Evolutionary conservation across 1,140 invertebrate genomes (phyloP).

Genomic region (Cherax destructor): DNA sequence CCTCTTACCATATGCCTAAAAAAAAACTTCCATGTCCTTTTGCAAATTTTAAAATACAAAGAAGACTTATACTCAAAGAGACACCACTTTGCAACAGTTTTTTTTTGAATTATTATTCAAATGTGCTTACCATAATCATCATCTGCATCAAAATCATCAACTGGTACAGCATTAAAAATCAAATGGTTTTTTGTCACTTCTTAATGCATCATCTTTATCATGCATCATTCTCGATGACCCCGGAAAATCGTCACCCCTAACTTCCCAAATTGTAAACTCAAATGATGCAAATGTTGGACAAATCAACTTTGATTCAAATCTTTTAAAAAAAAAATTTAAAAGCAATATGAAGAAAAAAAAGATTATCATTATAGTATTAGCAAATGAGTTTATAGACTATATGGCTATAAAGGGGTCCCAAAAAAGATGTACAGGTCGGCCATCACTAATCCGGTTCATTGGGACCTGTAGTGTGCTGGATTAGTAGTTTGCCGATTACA

Average conservation of each 20-base stretch:
- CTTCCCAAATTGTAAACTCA: conserved; percentile 71
- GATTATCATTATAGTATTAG: no score
- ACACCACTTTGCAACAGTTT: not conserved
- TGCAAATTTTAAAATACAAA: no score
- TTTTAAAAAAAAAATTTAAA: conserved; percentile 1
- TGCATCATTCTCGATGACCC: not conserved
- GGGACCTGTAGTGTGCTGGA: no score
- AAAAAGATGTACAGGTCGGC: no score
- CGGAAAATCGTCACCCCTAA: conserved; percentile 67
- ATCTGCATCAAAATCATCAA: conserved; percentile 65
- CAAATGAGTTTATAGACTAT: no score
- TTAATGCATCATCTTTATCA: not conserved
- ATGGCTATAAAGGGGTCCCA: no score
- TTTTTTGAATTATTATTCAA: not conserved
- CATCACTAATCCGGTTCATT: no score
- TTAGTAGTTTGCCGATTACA: no score
- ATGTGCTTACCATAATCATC: conserved; percentile 45
- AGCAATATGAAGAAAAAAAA: not conserved
- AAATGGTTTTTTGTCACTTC: conserved; percentile 3
- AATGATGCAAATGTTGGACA: conserved; percentile 71
- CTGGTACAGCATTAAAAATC: conserved; percentile 75
- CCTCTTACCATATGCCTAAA: no score
- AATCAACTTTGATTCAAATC: conserved; percentile 52
- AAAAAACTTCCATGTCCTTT: no score
- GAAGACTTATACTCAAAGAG: no score